These are phyloP conservation scores for Drosophila leontia DNA, from an alignment of 1,140 invertebrate species.

Conservation along the genomic window DNA sequence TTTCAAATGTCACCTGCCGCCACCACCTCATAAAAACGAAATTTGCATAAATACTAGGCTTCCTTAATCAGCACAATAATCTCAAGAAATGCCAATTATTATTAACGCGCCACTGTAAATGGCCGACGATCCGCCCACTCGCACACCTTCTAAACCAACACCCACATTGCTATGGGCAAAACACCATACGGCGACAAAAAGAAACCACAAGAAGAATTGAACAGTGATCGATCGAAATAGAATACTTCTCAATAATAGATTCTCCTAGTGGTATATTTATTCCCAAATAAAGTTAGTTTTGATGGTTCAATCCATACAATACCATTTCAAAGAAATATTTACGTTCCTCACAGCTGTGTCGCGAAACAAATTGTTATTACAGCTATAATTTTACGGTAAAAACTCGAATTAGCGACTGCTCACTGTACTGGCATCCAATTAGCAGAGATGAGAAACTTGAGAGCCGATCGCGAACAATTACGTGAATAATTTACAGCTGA, in stretches of 20 bases:
- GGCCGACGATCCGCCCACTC: slow-evolving; percentile 35
- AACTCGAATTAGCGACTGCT: slow-evolving; percentile 10
- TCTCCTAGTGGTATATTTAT: no score
- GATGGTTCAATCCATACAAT: no score
- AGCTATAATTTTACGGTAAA: slow-evolving; percentile 4
- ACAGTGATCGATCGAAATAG: slow-evolving; percentile 21
- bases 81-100: slow-evolving; percentile 65
- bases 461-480: slow-evolving; percentile 73
- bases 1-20: slow-evolving; percentile 43
- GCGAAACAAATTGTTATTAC: not conserved
- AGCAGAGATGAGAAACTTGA: slow-evolving; percentile 65
- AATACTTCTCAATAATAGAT: not conserved
- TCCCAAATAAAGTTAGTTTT: not conserved
- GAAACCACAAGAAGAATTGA: slow-evolving; percentile 24
- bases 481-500: slow-evolving; percentile 74
- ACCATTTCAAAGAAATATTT: not conserved
- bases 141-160: slow-evolving; percentile 25
- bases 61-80: slow-evolving; percentile 46
- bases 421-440: slow-evolving; percentile 53
- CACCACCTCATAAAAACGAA: slow-evolving; percentile 53
- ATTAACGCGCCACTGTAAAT: slow-evolving; percentile 62
- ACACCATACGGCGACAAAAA: slow-evolving; percentile 19
- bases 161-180: slow-evolving; percentile 18
- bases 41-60: slow-evolving; percentile 48
- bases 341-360: not conserved